phyloP scores from a whole-genome alignment of 2,888 invertebrate species.

The Axea sp. region DNA sequence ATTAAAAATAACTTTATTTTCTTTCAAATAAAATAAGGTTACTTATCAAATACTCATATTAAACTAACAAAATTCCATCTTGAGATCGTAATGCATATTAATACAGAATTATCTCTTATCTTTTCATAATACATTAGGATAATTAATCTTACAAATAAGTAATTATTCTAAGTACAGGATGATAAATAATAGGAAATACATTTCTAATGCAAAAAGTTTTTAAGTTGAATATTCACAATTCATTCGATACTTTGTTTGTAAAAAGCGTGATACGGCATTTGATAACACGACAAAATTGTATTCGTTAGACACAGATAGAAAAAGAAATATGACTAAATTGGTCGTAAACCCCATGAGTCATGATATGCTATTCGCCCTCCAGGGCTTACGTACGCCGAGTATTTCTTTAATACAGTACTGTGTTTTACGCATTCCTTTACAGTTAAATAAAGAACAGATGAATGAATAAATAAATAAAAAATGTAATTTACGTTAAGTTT shows the following conservation, averaged over 20 bases:
- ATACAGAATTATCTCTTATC: too few relatives aligned
- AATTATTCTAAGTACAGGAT: conserved; percentile 1
- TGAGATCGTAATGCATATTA: too few relatives aligned
- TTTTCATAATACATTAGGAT: conserved; percentile 8
- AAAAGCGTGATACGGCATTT: conserved; percentile 22
- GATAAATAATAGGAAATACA: conserved; percentile 11
- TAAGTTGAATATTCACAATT: conserved; percentile 6
- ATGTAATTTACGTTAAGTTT: conserved; percentile 6
- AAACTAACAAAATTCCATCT: too few relatives aligned
- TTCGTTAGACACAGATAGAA: conserved; percentile 48
- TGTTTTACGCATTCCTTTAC: conserved; percentile 26
- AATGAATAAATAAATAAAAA: conserved; percentile 20
- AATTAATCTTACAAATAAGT: conserved; percentile 4
- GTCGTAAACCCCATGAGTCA: conserved; percentile 57
- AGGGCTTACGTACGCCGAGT: conserved; percentile 26
- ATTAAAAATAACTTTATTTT: too few relatives aligned
- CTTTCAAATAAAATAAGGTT: too few relatives aligned
- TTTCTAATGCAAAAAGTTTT: conserved; percentile 9
- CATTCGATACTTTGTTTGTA: not conserved
- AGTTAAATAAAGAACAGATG: conserved; percentile 3
- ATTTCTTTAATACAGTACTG: conserved; percentile 31
- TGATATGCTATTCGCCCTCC: conserved; percentile 37
- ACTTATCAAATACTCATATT: too few relatives aligned
- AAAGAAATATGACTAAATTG: conserved; percentile 57
- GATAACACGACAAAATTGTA: conserved; percentile 41